Base-by-base conservation (phyloP, 2,797 vertebrate genomes). In the Chelidonichthys spinosus region DNA sequence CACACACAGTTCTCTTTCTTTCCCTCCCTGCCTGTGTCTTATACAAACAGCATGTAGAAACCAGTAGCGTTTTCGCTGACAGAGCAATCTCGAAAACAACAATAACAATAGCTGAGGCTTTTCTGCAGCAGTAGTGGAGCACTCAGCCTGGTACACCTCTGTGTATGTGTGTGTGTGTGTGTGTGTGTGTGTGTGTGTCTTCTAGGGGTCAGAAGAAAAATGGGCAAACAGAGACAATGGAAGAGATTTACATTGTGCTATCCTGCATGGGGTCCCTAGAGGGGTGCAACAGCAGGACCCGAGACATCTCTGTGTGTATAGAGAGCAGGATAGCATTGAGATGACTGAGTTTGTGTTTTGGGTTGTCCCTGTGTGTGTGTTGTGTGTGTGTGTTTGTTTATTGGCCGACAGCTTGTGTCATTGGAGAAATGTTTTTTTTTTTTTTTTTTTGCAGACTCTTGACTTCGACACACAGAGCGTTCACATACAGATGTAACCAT, bases 171-270 rank as follows among this genome's bases (percentile, higher is more conserved):
- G 63, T 70, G 40, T 44, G 40, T 61, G 37, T 71, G 42, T 52
- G 50, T 32, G 46, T 39, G 67, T 7, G 42, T 40, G 25, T 53
- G 78, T 63, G 59, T 81, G 72, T 70, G 46, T 74, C 40, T 87
- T 85, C 56, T 35, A 62, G 42, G 46, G 73, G 82, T 76, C 74
- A 70, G 79, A 84, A 90, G 90, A 92, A 91, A 91, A 90, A 91
- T 91, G 87, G 76, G 81, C 81, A 87, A 83, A 85, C 79, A 69
- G 80, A 92, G 84, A 92, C 90, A 92, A 91, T 92, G 82, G 87
- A 67, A 83, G 47, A 44, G 63, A 89, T 90, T 91, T 92, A 88
- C 86, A 90, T 90, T 91, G 90, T 89, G 72, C 85, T 76, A 68
- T 79, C 75, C 72, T 68, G 69, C 73, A 74, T 58, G 68, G 25